Base-by-base conservation (phyloP, 2,113 vertebrate genomes). In the human region DNA sequence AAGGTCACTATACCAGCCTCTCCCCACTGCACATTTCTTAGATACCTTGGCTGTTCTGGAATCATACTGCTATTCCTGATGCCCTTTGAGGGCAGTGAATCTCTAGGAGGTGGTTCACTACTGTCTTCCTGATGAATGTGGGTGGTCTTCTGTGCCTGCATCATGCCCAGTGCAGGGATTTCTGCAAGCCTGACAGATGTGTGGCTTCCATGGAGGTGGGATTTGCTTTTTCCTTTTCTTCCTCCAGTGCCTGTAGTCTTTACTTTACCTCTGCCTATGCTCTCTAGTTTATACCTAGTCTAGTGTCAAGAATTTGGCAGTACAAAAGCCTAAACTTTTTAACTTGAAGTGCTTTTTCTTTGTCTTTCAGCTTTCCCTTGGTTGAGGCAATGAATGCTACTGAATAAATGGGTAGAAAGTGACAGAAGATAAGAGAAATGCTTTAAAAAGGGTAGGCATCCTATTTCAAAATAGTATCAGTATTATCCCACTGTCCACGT, bases 91-190 rank as follows among this genome's bases (percentile, higher is more conserved):
- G 9, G n/a, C 6, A 2, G 8, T 43, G 6, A 48, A 14, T 45
- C 20, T n/a, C 16, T 38, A 7, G 11, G 7, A 55, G 8, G 35
- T 52, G 30, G 40, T 11, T 89, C n/a, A 20, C 1, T 50, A 1
- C 25, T 59, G 5, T 20, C 6, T 61, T 57, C 43, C n/a, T 50
- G 9, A 70, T 32, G 5, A 84, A 27, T 40, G 45, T 57, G 18
- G 32, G 16, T 9, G 84, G 35, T 59, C 18, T 86, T 23, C 35
- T 59, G 11, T 8, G 3, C 14, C 32, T 30, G 8, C 25, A 0
- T 45, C 7, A 0, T 64, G 22, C 10, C 16, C 10, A 1, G 38
- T 3, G 1, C 13, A 59, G n/a, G 18, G 3, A 23, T 35, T 45
- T 32, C 23, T 35, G 13, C 18, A 48, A n/a, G 1, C 2, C 18